These are phyloP conservation scores for Emys orbicularis DNA, from an alignment of 2,797 vertebrate genomes.

Conservation along the genomic window DNA sequence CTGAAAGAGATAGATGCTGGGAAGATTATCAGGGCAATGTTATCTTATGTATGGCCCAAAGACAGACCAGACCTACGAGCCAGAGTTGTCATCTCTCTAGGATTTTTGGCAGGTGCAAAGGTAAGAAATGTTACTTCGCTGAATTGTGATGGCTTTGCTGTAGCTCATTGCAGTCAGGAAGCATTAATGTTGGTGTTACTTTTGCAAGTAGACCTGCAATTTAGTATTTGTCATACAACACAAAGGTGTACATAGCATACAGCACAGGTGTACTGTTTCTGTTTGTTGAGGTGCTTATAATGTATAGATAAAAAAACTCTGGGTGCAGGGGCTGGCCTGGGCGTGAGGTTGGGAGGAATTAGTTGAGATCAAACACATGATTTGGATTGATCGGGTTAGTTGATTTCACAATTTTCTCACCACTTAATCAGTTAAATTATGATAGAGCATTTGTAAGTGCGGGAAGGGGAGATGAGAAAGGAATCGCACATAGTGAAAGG, in stretches of 20 bases:
- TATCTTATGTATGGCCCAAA: slow-evolving; percentile 95
- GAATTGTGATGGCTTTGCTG: not conserved
- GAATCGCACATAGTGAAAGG: not conserved
- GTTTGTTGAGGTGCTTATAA: not conserved
- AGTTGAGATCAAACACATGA: not conserved
- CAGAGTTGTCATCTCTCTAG: slow-evolving; percentile 91
- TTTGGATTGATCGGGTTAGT: not conserved
- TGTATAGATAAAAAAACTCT: fast-evolving
- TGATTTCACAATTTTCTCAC: not conserved
- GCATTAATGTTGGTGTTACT: not conserved
- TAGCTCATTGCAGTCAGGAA: not conserved
- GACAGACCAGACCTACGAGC: slow-evolving; percentile 94
- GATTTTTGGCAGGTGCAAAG: slow-evolving; percentile 93
- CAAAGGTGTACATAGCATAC: not conserved
- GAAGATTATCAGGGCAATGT: slow-evolving; percentile 93
- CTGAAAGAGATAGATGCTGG: slow-evolving; percentile 91
- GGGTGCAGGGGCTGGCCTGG: fast-evolving
- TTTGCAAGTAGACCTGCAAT: not conserved
- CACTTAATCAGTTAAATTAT: not conserved
- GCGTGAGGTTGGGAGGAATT: not conserved
- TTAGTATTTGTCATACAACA: not conserved
- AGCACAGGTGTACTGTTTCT: not conserved
- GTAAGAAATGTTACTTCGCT: slow-evolving; percentile 71
- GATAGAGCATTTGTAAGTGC: too few species aligned
- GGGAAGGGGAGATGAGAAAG: not conserved